A percentile compares a stretch with the other conserved stretches of the same genome.
phyloP scores from a whole-genome alignment of 2,797 vertebrate genomes.

The Parauchenoglanis punctatus region DNA sequence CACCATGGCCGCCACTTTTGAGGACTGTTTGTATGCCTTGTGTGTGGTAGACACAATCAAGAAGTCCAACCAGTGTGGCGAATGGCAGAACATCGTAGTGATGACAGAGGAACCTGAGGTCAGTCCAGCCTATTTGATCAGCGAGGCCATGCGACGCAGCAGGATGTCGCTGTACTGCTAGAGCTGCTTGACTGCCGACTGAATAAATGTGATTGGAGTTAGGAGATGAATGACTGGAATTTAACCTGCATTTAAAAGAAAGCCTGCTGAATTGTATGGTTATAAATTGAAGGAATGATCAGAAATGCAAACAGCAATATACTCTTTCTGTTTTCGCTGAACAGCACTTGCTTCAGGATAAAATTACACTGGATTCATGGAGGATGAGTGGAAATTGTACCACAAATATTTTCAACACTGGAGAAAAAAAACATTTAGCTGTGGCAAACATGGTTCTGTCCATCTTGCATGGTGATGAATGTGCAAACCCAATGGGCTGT shows the following conservation, averaged over 20 bases:
- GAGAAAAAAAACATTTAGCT: constrained; percentile 25
- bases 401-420: constrained; percentile 23
- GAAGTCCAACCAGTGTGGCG: constrained; percentile 92
- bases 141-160: constrained; percentile 96
- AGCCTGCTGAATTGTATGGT: constrained; percentile 9
- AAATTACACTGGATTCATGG: constrained; percentile 63
- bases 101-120: constrained; percentile 97
- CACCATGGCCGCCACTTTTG: constrained; percentile 97
- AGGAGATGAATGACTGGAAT: not conserved
- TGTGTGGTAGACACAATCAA: constrained; percentile 98
- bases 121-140: constrained; percentile 95
- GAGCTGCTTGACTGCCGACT: constrained; percentile 38
- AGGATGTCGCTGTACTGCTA: constrained; percentile 97
- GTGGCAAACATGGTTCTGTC: constrained; percentile 49
- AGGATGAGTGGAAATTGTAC: not conserved
- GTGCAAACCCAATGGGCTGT: constrained; percentile 56
- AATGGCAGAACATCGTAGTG: constrained; percentile 96
- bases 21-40: constrained; percentile 95
- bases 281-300: constrained; percentile 18
- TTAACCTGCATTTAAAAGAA: not conserved
- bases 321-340: constrained; percentile 12
- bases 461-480: constrained; percentile 63
- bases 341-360: not conserved
- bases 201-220: not conserved
- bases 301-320: constrained; percentile 45